These are phyloP conservation scores for Zoanthus gigantus DNA, from an alignment of 92 coral and sea anemone species.

Conservation along the genomic window DNA sequence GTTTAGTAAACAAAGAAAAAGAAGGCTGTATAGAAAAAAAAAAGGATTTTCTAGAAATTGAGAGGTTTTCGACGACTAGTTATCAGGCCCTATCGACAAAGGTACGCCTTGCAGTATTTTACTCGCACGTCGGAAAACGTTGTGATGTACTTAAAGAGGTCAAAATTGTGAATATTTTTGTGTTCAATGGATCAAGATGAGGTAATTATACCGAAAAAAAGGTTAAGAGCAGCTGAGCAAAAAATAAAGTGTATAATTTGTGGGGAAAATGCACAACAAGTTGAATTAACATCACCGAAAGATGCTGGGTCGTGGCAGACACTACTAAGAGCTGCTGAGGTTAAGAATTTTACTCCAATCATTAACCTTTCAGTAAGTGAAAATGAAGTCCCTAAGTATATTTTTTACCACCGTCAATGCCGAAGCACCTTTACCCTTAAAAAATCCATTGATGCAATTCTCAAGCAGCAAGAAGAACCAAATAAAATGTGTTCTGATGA, in stretches of 20 bases:
- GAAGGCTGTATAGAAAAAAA: not conserved
- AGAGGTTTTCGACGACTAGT: not conserved
- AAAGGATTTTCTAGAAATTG: not conserved
- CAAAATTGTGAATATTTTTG: not conserved
- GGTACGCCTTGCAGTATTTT: not conserved
- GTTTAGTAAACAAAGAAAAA: not conserved
- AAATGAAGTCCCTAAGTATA: slow-evolving; percentile 40
- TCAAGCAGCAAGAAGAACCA: slow-evolving; percentile 31
- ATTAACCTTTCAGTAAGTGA: not conserved
- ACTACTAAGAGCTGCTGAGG: slow-evolving; percentile 1
- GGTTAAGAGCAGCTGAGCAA: not conserved
- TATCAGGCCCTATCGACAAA: not conserved
- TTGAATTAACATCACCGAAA: slow-evolving; percentile 3
- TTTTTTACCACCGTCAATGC: slow-evolving; percentile 53
- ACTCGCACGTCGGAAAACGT: not conserved
- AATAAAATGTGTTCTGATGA: not conserved
- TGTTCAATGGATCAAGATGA: slow-evolving; percentile 1
- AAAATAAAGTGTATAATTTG: not conserved
- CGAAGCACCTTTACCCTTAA: slow-evolving; percentile 49
- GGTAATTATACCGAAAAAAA: not conserved
- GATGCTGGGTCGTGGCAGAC: slow-evolving; percentile 20
- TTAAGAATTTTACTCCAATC: not conserved
- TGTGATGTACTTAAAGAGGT: not conserved
- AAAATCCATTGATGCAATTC: slow-evolving; percentile 29
- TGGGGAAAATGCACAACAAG: not conserved